Percentiles rank a stretch among this genome's conserved stretches.
Conservation (phyloP, 2,888 invertebrate species). For the Dilophus febrilis region DNA sequence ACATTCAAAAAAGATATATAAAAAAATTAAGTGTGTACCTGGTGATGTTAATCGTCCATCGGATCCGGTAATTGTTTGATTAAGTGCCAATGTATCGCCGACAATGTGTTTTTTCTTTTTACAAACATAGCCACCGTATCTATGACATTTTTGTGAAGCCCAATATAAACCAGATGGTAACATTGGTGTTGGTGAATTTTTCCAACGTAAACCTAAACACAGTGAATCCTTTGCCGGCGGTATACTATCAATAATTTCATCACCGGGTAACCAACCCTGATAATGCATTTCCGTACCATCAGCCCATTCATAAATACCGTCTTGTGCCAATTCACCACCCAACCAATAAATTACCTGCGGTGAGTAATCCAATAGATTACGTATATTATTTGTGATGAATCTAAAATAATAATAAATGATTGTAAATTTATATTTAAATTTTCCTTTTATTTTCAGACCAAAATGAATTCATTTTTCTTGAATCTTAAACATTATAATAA, state of each 20-base stretch:
- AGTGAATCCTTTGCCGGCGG: conserved; percentile 18
- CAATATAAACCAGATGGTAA: conserved; percentile 55
- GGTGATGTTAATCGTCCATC: conserved; percentile 52
- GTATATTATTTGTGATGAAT: conserved; percentile 49
- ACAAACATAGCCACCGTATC: conserved; percentile 53
- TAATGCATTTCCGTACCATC: conserved; percentile 44
- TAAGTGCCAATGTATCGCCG: conserved; percentile 33
- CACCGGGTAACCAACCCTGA: conserved; percentile 42
- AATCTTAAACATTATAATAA: too few relatives aligned
- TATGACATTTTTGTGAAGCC: conserved; percentile 43
- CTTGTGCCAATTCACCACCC: conserved; percentile 37
- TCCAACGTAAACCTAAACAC: conserved; percentile 47
- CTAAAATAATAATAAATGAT: conserved; percentile 11
- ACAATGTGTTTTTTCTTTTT: conserved; percentile 31
- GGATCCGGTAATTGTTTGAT: conserved; percentile 45
- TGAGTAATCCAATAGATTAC: conserved; percentile 52
- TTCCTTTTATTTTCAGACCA: neutral
- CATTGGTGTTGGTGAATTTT: conserved; percentile 42
- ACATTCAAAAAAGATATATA: too few relatives aligned
- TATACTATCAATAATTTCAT: conserved; percentile 27
- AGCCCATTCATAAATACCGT: conserved; percentile 39
- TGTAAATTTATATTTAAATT: neutral
- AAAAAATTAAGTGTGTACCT: too few relatives aligned
- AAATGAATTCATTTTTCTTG: neutral
- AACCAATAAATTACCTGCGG: conserved; percentile 60